phyloP scores from a whole-genome alignment of 2,797 vertebrate genomes.

The Alcedo quadribrachys region DNA sequence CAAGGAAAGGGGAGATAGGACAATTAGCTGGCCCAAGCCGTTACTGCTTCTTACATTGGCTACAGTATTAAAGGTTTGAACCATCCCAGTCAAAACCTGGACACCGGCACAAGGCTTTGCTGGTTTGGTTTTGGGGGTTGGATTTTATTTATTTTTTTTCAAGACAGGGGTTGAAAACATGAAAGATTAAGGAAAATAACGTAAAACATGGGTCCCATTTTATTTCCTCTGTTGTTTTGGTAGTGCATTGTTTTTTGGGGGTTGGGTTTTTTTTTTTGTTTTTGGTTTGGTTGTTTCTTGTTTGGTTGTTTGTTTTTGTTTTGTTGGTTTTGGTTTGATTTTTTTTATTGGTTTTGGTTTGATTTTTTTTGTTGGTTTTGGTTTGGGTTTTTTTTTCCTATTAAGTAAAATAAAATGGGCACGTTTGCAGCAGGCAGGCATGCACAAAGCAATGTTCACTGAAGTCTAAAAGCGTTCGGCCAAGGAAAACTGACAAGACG shows the following conservation, averaged over 20 bases:
- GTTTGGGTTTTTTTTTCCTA: background rate
- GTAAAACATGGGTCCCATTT: conserved; percentile 61
- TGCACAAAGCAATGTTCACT: conserved; percentile 92
- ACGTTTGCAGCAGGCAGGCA: conserved; percentile 74
- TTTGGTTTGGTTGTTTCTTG: no score
- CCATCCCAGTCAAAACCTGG: conserved; percentile 14
- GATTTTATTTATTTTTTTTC: background rate
- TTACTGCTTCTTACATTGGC: background rate
- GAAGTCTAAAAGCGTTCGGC: conserved; percentile 87
- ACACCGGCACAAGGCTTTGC: background rate
- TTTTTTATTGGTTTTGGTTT: background rate
- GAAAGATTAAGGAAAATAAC: conserved; percentile 44
- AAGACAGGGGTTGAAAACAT: conserved; percentile 27
- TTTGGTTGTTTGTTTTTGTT: no score
- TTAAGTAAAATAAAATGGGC: conserved; percentile 79
- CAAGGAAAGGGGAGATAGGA: background rate
- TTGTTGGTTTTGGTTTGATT: background rate
- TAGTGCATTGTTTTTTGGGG: no score
- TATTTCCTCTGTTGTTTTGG: background rate
- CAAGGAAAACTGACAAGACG: conserved; percentile 93
- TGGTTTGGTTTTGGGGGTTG: background rate
- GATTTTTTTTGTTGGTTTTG: no score
- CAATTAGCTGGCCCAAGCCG: background rate
- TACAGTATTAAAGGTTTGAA: background rate
- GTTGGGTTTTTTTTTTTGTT: no score